phyloP scores from a whole-genome alignment of 2,888 invertebrate genomes.

The Heliconius aoede region DNA sequence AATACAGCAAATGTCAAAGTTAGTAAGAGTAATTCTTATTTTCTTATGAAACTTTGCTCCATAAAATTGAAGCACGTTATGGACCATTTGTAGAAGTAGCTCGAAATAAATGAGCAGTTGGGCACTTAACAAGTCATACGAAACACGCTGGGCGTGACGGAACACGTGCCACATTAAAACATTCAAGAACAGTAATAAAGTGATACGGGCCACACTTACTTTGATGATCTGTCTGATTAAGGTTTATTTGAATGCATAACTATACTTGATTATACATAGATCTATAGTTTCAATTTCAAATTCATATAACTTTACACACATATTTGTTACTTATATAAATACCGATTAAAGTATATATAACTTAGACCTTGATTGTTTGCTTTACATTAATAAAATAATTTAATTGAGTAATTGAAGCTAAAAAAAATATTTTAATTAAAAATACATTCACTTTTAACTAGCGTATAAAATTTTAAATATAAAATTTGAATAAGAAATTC shows the following conservation, averaged over 20 bases:
- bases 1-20: background rate
- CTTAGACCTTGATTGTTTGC: background rate
- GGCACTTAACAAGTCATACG: constrained; percentile 33
- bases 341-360: background rate
- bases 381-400: background rate
- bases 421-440: background rate
- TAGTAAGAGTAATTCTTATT: background rate
- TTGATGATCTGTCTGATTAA: constrained; percentile 36
- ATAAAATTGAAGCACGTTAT: background rate
- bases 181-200: constrained; percentile 39
- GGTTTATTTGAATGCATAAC: background rate
- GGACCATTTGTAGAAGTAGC: constrained; percentile 21
- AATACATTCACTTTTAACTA: constrained; percentile 21
- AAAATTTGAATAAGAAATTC: too few species aligned
- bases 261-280: background rate
- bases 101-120: constrained; percentile 31
- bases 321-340: background rate
- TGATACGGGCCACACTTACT: constrained; percentile 28
- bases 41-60: background rate
- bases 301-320: background rate
- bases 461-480: too few species aligned
- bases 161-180: constrained; percentile 35
- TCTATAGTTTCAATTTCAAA: background rate
- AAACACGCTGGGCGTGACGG: constrained; percentile 33
- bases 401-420: background rate